phyloP scores from a whole-genome alignment of 2,797 vertebrate species.

The Falco berigora region DNA sequence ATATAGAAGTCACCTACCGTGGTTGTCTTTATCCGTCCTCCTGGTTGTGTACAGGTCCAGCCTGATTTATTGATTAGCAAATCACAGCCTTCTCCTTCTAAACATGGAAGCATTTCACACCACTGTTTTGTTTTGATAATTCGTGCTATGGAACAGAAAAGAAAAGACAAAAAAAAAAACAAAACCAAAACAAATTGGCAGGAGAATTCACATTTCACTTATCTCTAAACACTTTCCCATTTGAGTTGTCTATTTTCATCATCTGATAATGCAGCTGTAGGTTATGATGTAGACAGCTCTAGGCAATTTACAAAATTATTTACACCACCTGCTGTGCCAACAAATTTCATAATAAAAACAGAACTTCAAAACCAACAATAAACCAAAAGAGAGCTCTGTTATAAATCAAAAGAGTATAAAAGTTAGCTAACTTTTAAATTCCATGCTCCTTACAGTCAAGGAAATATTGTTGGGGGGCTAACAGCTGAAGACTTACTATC shows the following conservation, averaged over 20 bases:
- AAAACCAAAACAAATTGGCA: slow-evolving; percentile 42
- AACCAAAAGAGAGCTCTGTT: neutral
- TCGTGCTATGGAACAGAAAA: slow-evolving; percentile 79
- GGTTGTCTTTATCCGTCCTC: slow-evolving; percentile 97
- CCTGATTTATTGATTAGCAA: slow-evolving; percentile 97
- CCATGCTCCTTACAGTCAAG: neutral
- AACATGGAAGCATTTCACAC: slow-evolving; percentile 99
- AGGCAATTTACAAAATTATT: slow-evolving; percentile 27
- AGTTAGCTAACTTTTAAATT: neutral
- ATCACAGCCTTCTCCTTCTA: slow-evolving; percentile 97
- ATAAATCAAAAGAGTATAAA: neutral
- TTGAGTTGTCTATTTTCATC: slow-evolving; percentile 18
- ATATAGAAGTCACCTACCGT: slow-evolving; percentile 78
- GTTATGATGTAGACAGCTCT: neutral
- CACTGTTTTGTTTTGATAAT: slow-evolving; percentile 97
- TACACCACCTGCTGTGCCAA: neutral
- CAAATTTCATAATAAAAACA: neutral
- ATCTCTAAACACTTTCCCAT: slow-evolving; percentile 7
- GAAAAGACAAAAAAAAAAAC: neutral
- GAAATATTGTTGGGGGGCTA: neutral
- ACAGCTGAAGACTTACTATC: neutral
- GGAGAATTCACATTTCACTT: slow-evolving; percentile 39
- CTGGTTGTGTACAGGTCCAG: slow-evolving; percentile 99
- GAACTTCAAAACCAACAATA: neutral
- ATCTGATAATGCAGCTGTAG: neutral